Percentiles rank a stretch among this genome's conserved stretches.
phyloP scores from a whole-genome alignment of 64 coral and sea anemone species.

The Pocillopora verrucosa region DNA sequence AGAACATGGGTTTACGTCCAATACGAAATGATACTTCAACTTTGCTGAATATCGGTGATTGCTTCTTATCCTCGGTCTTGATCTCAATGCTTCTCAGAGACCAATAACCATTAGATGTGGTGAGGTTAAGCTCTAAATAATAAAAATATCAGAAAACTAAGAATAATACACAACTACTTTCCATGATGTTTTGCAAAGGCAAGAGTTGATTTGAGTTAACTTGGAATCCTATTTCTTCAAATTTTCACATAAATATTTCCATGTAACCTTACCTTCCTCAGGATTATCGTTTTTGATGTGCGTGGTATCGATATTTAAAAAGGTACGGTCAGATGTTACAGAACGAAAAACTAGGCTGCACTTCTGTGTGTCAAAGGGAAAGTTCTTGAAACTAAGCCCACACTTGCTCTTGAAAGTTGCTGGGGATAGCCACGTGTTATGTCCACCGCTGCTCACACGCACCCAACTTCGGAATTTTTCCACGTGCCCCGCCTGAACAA shows the following conservation, averaged over 20 bases:
- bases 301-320: background rate
- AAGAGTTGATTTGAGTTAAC: no score
- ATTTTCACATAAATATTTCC: background rate
- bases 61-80: background rate
- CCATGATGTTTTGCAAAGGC: no score
- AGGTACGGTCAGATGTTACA: conserved; percentile 1
- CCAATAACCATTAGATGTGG: conserved; percentile 39
- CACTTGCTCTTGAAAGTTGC: conserved; percentile 66
- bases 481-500: conserved; percentile 39
- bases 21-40: background rate
- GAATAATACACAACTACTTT: no score
- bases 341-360: conserved; percentile 31
- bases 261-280: background rate
- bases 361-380: conserved; percentile 77
- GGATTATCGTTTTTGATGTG: background rate
- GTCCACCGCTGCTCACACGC: conserved; percentile 42
- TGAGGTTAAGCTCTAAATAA: conserved; percentile 8
- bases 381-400: conserved; percentile 50
- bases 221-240: no score
- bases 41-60: background rate
- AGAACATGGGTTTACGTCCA: conserved; percentile 37
- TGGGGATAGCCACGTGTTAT: conserved; percentile 57
- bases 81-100: conserved; percentile 3
- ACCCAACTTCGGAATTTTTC: conserved; percentile 67
- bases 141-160: no score